Conservation (phyloP, 2,113 vertebrate genomes). For the Haemorhous mexicanus region DNA sequence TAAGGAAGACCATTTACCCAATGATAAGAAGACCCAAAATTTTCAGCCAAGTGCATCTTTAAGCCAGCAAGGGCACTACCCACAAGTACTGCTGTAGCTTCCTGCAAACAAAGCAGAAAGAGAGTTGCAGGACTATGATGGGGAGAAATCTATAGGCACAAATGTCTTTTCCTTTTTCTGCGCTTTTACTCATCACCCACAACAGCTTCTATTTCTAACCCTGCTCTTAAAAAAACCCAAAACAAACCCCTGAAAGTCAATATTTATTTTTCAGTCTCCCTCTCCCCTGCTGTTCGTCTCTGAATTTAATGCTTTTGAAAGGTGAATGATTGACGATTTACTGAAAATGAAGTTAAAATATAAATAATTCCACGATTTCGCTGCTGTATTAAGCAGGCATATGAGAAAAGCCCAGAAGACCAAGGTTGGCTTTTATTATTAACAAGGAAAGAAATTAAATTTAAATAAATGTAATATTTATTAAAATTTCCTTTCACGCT, state of each 20-base stretch:
- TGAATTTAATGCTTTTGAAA: constrained; percentile 58
- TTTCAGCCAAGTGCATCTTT: background rate
- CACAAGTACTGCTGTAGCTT: background rate
- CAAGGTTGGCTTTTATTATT: constrained; percentile 68
- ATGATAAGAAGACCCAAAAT: background rate
- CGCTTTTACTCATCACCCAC: background rate
- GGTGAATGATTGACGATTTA: constrained; percentile 57
- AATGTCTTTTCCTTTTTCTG: background rate
- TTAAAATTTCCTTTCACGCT: constrained; percentile 70
- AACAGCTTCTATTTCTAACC: background rate
- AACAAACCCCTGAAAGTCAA: constrained; percentile 49
- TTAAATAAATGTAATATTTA: constrained; percentile 73
- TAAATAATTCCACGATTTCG: constrained; percentile 43
- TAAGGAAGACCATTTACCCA: background rate
- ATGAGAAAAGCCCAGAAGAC: constrained; percentile 58
- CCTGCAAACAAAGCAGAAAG: background rate
- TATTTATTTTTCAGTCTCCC: constrained; percentile 46
- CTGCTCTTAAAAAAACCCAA: constrained; percentile 7
- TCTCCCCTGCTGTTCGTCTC: constrained; percentile 13
- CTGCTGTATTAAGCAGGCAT: constrained; percentile 45
- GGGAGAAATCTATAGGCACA: background rate
- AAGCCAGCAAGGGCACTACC: background rate
- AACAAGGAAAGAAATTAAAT: constrained; percentile 70
- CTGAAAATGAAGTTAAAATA: constrained; percentile 53
- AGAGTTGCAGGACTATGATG: background rate